phyloP scores from a whole-genome alignment of 1,140 invertebrate species.

The Dendroctonus ponderosae region DNA sequence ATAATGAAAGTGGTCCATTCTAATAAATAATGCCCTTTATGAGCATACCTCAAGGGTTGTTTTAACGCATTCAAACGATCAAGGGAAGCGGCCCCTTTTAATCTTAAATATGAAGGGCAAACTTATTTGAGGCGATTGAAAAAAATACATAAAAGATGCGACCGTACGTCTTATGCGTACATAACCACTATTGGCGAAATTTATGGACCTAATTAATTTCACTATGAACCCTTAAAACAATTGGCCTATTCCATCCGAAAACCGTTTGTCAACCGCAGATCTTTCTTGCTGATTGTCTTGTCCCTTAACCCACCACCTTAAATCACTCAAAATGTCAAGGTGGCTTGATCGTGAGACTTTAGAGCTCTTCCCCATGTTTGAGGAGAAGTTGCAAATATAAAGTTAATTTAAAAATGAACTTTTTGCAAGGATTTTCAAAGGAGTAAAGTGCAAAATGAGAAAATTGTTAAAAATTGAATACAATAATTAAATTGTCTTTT shows the following conservation, averaged over 20 bases:
- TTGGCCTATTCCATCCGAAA: not conserved
- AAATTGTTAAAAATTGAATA: too few species aligned
- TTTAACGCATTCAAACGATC: slow-evolving; percentile 12
- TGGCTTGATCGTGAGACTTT: not conserved
- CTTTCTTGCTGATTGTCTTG: slow-evolving; percentile 13
- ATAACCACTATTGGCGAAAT: too few species aligned
- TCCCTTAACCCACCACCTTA: slow-evolving; percentile 5
- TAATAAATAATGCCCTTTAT: slow-evolving; percentile 40
- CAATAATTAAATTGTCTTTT: too few species aligned
- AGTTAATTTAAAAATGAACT: too few species aligned
- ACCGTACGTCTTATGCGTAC: too few species aligned
- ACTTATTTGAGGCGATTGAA: too few species aligned
- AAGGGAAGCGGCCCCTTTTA: slow-evolving; percentile 9
- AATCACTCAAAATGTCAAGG: slow-evolving; percentile 9
- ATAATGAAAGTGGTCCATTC: slow-evolving; percentile 37
- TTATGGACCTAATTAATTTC: too few species aligned
- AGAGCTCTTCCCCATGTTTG: too few species aligned
- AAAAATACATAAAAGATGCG: too few species aligned
- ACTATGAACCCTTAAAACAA: not conserved
- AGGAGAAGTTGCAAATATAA: too few species aligned
- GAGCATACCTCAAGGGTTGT: slow-evolving; percentile 11
- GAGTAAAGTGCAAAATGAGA: too few species aligned
- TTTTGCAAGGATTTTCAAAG: too few species aligned
- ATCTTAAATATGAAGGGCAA: not conserved
- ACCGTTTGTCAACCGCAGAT: slow-evolving; percentile 10